Conservation (phyloP, 35 echinoderm and acorn worm genomes). For the Ophiothrix spiculata region DNA sequence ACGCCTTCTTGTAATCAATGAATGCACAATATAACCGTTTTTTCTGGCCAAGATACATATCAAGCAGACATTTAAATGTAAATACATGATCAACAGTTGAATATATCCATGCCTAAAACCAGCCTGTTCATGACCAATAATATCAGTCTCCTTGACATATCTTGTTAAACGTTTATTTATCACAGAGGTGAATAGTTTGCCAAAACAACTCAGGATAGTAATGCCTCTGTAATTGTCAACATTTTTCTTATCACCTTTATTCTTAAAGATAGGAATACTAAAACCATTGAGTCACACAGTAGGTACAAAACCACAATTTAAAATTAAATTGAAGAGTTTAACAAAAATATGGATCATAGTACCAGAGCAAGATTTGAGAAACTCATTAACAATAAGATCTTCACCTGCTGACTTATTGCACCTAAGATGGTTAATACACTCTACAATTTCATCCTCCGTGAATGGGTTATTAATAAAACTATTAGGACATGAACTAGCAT, state of each 20-base stretch:
- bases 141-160: not conserved
- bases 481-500: not conserved
- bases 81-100: constrained; percentile 48
- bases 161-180: not conserved
- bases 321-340: not conserved
- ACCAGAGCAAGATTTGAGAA: not conserved
- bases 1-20: too few relatives aligned
- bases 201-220: not conserved
- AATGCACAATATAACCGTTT: constrained; percentile 54
- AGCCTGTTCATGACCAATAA: constrained; percentile 9
- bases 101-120: constrained; percentile 46
- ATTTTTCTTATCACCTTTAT: not conserved
- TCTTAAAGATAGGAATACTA: not conserved
- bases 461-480: not conserved
- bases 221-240: constrained; percentile 1
- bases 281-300: not conserved
- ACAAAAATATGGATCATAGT: not conserved
- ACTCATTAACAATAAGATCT: not conserved
- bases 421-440: not conserved
- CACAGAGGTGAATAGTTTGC: not conserved
- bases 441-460: not conserved
- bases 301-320: not conserved
- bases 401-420: not conserved
- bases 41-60: constrained; percentile 34
- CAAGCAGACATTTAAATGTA: constrained; percentile 26